A percentile compares a stretch with the other conserved stretches of the same genome.
These are phyloP conservation scores for Ectobius pallidus DNA, from an alignment of 2,888 invertebrate genomes.

Conservation along the genomic window DNA sequence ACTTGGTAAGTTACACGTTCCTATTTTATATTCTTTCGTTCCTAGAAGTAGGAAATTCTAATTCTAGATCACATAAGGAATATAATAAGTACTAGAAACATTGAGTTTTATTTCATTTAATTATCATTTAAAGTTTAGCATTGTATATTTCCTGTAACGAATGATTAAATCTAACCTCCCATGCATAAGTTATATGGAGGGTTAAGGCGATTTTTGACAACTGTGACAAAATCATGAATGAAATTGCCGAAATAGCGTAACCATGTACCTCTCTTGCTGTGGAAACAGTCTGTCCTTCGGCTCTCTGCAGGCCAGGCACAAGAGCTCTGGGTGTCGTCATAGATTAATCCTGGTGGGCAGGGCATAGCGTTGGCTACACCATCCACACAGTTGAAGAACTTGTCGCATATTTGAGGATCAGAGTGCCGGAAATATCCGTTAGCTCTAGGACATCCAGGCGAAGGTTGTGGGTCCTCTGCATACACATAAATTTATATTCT, in stretches of 20 bases:
- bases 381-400: constrained; percentile 80
- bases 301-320: constrained; percentile 77
- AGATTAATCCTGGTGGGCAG: constrained; percentile 77
- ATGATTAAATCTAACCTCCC: too few species aligned
- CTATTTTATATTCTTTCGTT: too few species aligned
- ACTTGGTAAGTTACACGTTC: too few species aligned
- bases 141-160: too few species aligned
- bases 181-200: background rate
- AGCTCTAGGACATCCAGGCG: constrained; percentile 75
- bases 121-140: too few species aligned
- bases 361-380: constrained; percentile 70
- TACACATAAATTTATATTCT: too few species aligned
- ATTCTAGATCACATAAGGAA: too few species aligned
- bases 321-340: constrained; percentile 73
- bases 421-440: constrained; percentile 80
- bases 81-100: too few species aligned
- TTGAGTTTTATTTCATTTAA: too few species aligned
- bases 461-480: constrained; percentile 75
- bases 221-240: background rate
- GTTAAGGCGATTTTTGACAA: background rate
- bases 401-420: constrained; percentile 74
- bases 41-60: too few species aligned
- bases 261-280: constrained; percentile 56
- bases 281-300: constrained; percentile 60
- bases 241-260: background rate